Evolutionary conservation across 2,113 vertebrate species (phyloP), one percentile per base, ranked within the genome.

Genomic region (Chinchilla lanigera): DNA sequence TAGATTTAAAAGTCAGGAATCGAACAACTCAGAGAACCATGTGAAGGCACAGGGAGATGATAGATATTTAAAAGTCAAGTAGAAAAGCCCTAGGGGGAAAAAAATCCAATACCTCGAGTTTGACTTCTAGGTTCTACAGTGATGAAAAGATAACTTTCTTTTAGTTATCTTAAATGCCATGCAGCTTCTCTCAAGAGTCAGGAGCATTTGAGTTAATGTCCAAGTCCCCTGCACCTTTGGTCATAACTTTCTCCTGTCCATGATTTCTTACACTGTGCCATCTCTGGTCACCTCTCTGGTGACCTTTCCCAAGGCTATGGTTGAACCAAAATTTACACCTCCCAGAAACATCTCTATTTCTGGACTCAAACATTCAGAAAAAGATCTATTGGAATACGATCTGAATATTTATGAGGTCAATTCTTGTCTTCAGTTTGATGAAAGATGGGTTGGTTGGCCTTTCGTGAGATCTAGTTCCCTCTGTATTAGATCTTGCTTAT

Each of bases 361-460:
- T 52, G 22, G 56, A 75, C 28, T 22, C 5, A 69, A n/a, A 61
- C 9, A 92, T 61, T 92, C 41, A 82, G 41, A 56, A 89, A 65
- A 89, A 65, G 16, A 75, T 41, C 41, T 81, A 1, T 28, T 35
- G 19, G 20, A 85, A 94, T 69, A 19, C 63, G 2, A 19, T 50
- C 28, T 14, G 17, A 12, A 26, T 52, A 90, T 90, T 38, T 94
- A 81, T 69, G 52, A 88, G 20, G 63, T 67, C 50, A 86, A 1
- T 13, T 26, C 28, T 77, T 86, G 47, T 87, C 67, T 94, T 85
- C 50, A 77, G 30, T 58, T 90, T 73, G 65, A 77, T 88, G 28
- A 82, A 77, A 54, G 58, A 58, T 65, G 4, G 10, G 1, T 88
- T 75, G 47, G 17, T 85, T 96, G 69, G 11, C 28, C 41, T 93